Percentiles rank a stretch among this genome's conserved stretches.
Evolutionary conservation across 2,113 vertebrate genomes (phyloP).

Genomic region (Struthidea cinerea): DNA sequence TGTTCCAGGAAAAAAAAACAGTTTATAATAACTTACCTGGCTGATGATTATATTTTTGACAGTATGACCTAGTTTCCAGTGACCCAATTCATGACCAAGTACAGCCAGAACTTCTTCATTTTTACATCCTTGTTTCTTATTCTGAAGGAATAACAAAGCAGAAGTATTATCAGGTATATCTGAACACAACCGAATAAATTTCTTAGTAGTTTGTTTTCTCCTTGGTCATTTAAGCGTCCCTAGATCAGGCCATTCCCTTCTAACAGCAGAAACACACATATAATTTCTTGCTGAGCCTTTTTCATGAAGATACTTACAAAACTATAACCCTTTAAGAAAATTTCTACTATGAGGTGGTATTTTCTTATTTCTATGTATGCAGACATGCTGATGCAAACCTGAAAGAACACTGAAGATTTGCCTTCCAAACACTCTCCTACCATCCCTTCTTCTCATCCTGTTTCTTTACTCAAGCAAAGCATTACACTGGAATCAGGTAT

Average conservation of each 20-base stretch:
- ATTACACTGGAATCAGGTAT: neutral
- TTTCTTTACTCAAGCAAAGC: neutral
- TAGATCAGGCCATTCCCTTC: neutral
- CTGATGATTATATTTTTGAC: slow-evolving; percentile 97
- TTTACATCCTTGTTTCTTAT: slow-evolving; percentile 97
- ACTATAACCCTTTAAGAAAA: neutral
- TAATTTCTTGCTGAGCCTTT: neutral
- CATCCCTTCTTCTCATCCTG: neutral
- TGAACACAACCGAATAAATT: neutral
- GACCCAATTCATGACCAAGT: slow-evolving; percentile 94
- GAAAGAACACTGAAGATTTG: neutral
- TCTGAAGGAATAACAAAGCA: slow-evolving; percentile 66
- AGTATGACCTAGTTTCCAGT: slow-evolving; percentile 97
- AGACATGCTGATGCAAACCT: neutral
- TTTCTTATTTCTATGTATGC: neutral
- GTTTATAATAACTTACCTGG: slow-evolving; percentile 78
- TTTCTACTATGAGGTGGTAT: neutral
- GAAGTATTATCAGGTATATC: neutral
- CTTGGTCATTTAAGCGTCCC: neutral
- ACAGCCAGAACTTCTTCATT: slow-evolving; percentile 95
- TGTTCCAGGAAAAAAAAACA: neutral
- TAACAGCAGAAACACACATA: neutral
- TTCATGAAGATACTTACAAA: neutral
- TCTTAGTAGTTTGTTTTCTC: neutral
- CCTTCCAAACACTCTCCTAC: neutral